Evolutionary conservation across 2,888 invertebrate genomes (phyloP).

Genomic region (Molanna angustata): DNA sequence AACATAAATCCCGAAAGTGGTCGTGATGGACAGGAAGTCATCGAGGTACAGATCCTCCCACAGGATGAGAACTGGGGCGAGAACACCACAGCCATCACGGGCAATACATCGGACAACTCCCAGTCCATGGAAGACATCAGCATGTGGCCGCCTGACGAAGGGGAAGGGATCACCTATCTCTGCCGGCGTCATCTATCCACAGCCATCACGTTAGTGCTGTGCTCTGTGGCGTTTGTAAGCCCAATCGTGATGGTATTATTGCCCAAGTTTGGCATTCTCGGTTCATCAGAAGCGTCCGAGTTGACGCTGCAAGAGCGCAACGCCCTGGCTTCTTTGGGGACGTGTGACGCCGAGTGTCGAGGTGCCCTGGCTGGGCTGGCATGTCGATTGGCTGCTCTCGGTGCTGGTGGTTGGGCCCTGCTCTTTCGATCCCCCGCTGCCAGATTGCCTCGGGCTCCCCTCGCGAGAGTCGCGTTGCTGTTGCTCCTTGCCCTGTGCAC

Average conservation of each 20-base stretch:
- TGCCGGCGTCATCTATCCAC: slow-evolving; percentile 84
- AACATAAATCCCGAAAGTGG: slow-evolving; percentile 75
- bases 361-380: slow-evolving; percentile 88
- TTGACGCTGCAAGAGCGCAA: slow-evolving; percentile 67
- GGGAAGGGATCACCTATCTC: slow-evolving; percentile 65
- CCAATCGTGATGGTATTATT: slow-evolving; percentile 94
- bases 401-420: slow-evolving; percentile 90
- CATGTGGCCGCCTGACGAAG: slow-evolving; percentile 76
- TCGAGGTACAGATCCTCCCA: slow-evolving; percentile 93
- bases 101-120: slow-evolving; percentile 94
- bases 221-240: slow-evolving; percentile 82
- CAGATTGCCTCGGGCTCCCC: slow-evolving; percentile 86
- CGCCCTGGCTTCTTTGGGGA: slow-evolving; percentile 67
- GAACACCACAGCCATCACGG: slow-evolving; percentile 95
- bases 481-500: slow-evolving; percentile 86
- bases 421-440: slow-evolving; percentile 82
- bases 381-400: slow-evolving; percentile 85
- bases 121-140: slow-evolving; percentile 90
- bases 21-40: slow-evolving; percentile 83
- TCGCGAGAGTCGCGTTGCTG: slow-evolving; percentile 87
- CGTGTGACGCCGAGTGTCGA: slow-evolving; percentile 91
- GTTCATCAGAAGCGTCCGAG: slow-evolving; percentile 62
- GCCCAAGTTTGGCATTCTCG: slow-evolving; percentile 85
- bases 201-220: slow-evolving; percentile 73
- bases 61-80: slow-evolving; percentile 99